These are phyloP conservation scores for Mobula birostris DNA, from an alignment of 2,113 vertebrate species.

Conservation along the genomic window DNA sequence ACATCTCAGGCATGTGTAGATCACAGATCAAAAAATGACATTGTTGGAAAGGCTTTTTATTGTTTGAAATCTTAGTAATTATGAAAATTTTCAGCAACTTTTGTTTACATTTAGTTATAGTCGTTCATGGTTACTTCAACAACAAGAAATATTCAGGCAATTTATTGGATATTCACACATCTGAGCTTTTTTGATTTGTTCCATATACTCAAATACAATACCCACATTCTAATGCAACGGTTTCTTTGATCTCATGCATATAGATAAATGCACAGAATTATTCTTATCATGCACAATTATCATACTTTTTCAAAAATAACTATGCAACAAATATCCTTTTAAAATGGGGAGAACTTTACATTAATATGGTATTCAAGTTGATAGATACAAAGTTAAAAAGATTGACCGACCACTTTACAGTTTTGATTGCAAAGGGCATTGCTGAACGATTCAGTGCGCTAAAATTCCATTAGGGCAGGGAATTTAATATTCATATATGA, in stretches of 20 bases:
- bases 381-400: constrained; percentile 25
- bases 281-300: not conserved
- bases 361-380: constrained; percentile 40
- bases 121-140: not conserved
- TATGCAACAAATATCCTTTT: constrained; percentile 51
- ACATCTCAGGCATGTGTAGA: not conserved
- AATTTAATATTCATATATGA: constrained; percentile 32
- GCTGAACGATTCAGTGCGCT: not conserved
- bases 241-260: constrained; percentile 41
- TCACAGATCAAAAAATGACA: not conserved
- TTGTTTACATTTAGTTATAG: not conserved
- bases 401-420: constrained; percentile 5
- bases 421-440: not conserved
- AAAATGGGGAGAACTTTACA: constrained; percentile 50
- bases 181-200: constrained; percentile 7
- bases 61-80: not conserved
- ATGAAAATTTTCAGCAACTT: not conserved
- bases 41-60: not conserved
- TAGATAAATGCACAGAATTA: constrained; percentile 49
- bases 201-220: not conserved
- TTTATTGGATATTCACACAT: not conserved
- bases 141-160: not conserved
- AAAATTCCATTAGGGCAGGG: constrained; percentile 18
- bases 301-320: constrained; percentile 42
- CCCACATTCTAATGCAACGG: not conserved